Evolutionary conservation across 30 jellyfish, hydroid and myxozoan genomes (phyloP).

Genomic region (Cassiopea xamachana): DNA sequence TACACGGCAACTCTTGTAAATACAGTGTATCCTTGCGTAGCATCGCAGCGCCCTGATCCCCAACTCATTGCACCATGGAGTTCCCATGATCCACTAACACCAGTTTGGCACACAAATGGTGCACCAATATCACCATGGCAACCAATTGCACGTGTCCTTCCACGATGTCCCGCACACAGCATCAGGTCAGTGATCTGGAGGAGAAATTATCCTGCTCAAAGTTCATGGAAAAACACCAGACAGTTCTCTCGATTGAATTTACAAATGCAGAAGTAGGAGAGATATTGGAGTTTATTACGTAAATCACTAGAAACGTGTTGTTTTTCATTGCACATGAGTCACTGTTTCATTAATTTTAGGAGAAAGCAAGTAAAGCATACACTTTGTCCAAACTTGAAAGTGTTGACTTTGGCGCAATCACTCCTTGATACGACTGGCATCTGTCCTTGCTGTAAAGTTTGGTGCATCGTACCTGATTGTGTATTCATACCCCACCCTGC

Average conservation of each 20-base stretch:
- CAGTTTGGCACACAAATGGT: constrained; percentile 77
- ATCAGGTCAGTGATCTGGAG: constrained; percentile 22
- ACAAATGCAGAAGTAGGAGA: too few relatives aligned
- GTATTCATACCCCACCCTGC: constrained; percentile 64
- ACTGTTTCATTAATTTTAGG: too few relatives aligned
- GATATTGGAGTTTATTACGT: too few relatives aligned
- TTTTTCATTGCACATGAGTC: too few relatives aligned
- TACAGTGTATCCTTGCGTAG: constrained; percentile 71
- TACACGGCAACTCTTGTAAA: constrained; percentile 65
- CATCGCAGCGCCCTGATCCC: constrained; percentile 73
- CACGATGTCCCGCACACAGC: constrained; percentile 77
- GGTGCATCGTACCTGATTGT: constrained; percentile 66
- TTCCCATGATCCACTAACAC: constrained; percentile 62
- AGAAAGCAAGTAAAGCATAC: too few relatives aligned
- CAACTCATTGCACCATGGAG: constrained; percentile 79
- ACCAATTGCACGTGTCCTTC: constrained; percentile 37
- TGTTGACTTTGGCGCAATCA: constrained; percentile 32
- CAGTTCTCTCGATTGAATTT: too few relatives aligned
- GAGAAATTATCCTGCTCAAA: background rate
- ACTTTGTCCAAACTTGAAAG: background rate
- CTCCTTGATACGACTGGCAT: constrained; percentile 51
- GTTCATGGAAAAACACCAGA: too few relatives aligned
- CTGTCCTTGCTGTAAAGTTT: constrained; percentile 65
- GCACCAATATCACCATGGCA: constrained; percentile 88
- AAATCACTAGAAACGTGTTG: too few relatives aligned